Base-by-base conservation (phyloP, 2,797 vertebrate species). In the Protonibea diacanthus region DNA sequence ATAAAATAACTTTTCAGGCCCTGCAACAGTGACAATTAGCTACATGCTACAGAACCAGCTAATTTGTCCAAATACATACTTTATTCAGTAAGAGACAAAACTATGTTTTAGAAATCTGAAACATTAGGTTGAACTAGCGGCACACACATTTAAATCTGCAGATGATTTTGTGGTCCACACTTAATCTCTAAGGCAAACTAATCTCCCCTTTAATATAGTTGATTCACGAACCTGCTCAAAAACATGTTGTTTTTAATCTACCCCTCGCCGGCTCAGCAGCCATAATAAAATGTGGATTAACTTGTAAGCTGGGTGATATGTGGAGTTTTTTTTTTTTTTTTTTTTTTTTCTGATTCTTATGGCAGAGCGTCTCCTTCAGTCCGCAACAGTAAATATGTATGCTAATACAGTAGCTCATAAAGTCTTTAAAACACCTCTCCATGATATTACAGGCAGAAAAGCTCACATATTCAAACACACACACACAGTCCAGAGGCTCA, bases 201-300 rank as follows among this genome's bases (percentile, higher is more conserved):
- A 95, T 95, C 94, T 95, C 91, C 88, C 84, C 89, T 93, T 93
- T 94, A 94, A 95, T 95, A 94, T 90, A 92, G 87, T 85, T 93
- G 92, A 95, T 95, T 94, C 91, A 94, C 88, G 82, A 94, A 94
- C 88, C 88, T 91, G 89, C 85, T 93, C 84, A 89, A 94, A 94
- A 93, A 92, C 93, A 93, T 91, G 92, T 94, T 94, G 89, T 92
- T 95, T 95, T 95, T 94, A 95, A 95, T 95, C 93, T 94, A 94
- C 91, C 88, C 87, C 91, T 93, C 52, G 88, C 93, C 78, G 61
- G 89, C 93, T 92, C 91, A 89, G 92, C 91, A 87, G 87, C 89
- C 86, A 93, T 94, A 95, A 95, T 94, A 95, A 94, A 93, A 95
- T 90, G 86, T 93, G 94, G 94, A 95, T 95, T 96, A 96, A 94